Conservation (phyloP, 2,888 invertebrate genomes). For the Orthosia gracilis region DNA sequence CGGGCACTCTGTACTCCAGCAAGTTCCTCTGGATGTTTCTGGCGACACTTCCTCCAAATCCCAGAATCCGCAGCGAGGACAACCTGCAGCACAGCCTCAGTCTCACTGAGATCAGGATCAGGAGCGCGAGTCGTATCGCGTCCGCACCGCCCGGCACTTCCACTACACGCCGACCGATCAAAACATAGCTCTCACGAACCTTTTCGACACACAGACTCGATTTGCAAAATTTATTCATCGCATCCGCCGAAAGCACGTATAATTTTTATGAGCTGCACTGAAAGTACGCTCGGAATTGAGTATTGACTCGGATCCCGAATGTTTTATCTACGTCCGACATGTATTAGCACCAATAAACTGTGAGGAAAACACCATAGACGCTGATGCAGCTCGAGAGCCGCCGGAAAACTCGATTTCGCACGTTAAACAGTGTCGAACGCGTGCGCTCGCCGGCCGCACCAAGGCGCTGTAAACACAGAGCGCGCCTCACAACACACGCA, state of each 20-base stretch:
- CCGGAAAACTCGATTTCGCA: slow-evolving; percentile 86
- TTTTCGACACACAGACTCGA: slow-evolving; percentile 90
- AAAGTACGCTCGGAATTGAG: slow-evolving; percentile 78
- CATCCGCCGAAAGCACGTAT: slow-evolving; percentile 89
- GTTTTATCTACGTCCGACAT: slow-evolving; percentile 81
- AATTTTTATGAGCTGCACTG: slow-evolving; percentile 86
- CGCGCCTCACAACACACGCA: slow-evolving; percentile 87
- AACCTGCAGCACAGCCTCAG: slow-evolving; percentile 76
- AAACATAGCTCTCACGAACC: slow-evolving; percentile 89
- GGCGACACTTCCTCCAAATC: slow-evolving; percentile 66
- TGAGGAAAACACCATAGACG: slow-evolving; percentile 86
- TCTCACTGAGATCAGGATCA: slow-evolving; percentile 79
- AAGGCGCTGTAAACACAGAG: slow-evolving; percentile 91
- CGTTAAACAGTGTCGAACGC: slow-evolving; percentile 89
- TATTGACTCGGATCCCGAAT: slow-evolving; percentile 72
- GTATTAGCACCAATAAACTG: slow-evolving; percentile 85
- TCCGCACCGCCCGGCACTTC: slow-evolving; percentile 86
- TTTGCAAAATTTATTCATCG: slow-evolving; percentile 91
- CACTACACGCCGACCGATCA: slow-evolving; percentile 87
- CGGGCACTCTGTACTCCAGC: slow-evolving; percentile 73
- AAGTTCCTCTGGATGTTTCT: slow-evolving; percentile 69
- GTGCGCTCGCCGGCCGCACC: slow-evolving; percentile 92
- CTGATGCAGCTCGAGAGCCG: slow-evolving; percentile 81
- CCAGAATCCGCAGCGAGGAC: slow-evolving; percentile 68
- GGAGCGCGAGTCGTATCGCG: slow-evolving; percentile 78